phyloP scores from a whole-genome alignment of 2,888 invertebrate species.

The Papilio gigon region DNA sequence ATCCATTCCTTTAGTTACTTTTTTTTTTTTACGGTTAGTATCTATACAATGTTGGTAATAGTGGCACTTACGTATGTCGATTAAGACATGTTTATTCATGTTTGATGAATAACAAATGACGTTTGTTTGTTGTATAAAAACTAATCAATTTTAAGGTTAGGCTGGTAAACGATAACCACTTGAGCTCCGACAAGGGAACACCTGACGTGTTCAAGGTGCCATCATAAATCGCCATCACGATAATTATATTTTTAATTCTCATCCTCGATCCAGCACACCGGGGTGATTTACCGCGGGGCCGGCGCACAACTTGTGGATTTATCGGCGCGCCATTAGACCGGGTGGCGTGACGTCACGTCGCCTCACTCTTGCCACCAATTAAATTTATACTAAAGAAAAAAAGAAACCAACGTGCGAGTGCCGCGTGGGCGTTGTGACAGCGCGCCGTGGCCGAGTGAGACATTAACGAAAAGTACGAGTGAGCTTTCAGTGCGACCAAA shows the following conservation, averaged over 20 bases:
- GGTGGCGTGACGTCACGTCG: conserved; percentile 39
- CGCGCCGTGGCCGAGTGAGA: background rate
- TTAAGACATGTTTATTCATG: no score
- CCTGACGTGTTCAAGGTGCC: conserved; percentile 15
- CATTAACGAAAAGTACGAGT: conserved; percentile 3
- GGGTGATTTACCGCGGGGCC: conserved; percentile 45
- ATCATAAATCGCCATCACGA: conserved; percentile 44
- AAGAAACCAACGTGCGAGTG: conserved; percentile 8
- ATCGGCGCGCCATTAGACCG: conserved; percentile 42
- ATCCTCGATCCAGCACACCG: conserved; percentile 43
- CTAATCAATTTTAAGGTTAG: background rate
- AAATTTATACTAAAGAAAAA: conserved; percentile 28
- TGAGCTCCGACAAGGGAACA: background rate
- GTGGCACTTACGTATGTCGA: no score
- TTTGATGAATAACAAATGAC: no score
- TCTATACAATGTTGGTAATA: no score
- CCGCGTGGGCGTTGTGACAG: conserved; percentile 14
- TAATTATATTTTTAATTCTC: conserved; percentile 50
- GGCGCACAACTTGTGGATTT: conserved; percentile 46
- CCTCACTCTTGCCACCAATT: conserved; percentile 31
- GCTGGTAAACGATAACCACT: background rate
- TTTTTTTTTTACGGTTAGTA: no score
- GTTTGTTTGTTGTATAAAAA: background rate
- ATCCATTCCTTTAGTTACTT: no score
- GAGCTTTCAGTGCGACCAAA: conserved; percentile 17